A percentile compares a stretch with the other conserved stretches of the same genome.
Conservation (phyloP, 2,113 vertebrate species). For the Helogale parvula region DNA sequence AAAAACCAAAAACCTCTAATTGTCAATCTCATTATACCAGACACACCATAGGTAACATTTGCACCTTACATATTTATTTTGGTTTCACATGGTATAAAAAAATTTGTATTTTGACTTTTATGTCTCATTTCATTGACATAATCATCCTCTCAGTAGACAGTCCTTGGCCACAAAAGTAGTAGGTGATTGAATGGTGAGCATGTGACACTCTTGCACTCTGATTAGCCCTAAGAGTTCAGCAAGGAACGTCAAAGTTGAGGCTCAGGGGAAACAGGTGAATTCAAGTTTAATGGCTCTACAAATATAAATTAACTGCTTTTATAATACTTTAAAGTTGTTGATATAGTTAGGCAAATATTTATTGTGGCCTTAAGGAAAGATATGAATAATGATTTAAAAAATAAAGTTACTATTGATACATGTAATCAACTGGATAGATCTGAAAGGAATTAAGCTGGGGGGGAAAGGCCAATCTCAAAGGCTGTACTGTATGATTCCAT, state of each 20-base stretch:
- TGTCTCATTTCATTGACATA: background rate
- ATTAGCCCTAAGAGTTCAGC: background rate
- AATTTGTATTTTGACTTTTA: background rate
- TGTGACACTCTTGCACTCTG: background rate
- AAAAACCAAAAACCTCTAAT: background rate
- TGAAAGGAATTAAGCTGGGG: background rate
- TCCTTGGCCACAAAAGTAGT: background rate
- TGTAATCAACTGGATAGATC: background rate
- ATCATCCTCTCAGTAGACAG: background rate
- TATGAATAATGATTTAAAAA: background rate
- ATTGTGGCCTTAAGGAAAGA: background rate
- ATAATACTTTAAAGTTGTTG: background rate
- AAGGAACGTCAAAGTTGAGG: slow-evolving; percentile 1
- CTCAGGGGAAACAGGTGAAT: background rate
- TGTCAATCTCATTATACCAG: background rate
- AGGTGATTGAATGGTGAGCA: background rate
- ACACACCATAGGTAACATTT: background rate
- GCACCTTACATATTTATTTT: background rate
- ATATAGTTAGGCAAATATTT: background rate
- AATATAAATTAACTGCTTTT: background rate
- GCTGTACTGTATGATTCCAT: background rate
- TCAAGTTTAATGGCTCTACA: background rate
- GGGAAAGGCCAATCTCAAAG: background rate
- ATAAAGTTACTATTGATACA: background rate
- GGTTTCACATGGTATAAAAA: background rate